A percentile compares a stretch with the other conserved stretches of the same genome.
These are phyloP conservation scores for Tapirus terrestris DNA, from an alignment of 2,113 vertebrate genomes.

Conservation along the genomic window DNA sequence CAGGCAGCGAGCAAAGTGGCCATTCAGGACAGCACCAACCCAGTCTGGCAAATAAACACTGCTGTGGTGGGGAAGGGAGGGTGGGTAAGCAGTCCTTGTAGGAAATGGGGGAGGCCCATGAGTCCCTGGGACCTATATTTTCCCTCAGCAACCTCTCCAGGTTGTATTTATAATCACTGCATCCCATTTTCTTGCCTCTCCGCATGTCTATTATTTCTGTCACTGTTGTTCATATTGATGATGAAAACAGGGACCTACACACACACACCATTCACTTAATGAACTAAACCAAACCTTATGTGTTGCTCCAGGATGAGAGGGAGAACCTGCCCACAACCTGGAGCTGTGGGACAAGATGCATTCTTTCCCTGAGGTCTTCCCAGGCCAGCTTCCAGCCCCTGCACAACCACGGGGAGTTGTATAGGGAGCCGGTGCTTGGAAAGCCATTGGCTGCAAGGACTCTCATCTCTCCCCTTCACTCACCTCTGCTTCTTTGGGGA, in stretches of 20 bases:
- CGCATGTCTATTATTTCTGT: neutral
- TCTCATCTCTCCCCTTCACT: neutral
- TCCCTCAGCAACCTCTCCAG: neutral
- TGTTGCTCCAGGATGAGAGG: neutral
- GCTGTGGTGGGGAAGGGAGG: neutral
- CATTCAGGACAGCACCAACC: conserved; percentile 62
- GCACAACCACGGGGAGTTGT: accelerated
- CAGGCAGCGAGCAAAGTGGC: conserved; percentile 67
- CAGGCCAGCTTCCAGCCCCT: neutral
- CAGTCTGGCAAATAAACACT: conserved; percentile 56
- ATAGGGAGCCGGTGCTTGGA: neutral
- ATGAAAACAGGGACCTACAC: neutral
- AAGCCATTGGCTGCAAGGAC: neutral
- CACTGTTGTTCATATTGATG: conserved; percentile 4
- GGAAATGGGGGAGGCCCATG: neutral
- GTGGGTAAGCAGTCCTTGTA: neutral
- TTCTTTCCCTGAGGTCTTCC: neutral
- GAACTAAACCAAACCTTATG: neutral
- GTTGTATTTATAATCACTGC: neutral
- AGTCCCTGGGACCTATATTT: neutral
- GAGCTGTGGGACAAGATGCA: neutral
- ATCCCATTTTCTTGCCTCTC: neutral
- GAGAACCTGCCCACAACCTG: neutral
- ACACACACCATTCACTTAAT: neutral
- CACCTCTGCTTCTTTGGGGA: neutral